These are phyloP conservation scores for Porites lobata DNA, from an alignment of 92 coral and sea anemone species.

Conservation along the genomic window DNA sequence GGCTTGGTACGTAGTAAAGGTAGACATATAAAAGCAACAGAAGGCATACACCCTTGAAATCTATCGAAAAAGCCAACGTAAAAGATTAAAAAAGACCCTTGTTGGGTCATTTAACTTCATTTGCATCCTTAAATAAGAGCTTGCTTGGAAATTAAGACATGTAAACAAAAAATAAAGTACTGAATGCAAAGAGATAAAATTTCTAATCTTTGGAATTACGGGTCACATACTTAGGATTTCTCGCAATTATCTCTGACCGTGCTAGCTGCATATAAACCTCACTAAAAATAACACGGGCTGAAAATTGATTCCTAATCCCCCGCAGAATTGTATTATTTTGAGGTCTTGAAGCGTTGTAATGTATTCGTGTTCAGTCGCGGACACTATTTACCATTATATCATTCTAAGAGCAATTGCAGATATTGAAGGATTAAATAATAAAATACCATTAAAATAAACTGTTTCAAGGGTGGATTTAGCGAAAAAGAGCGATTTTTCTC, in stretches of 20 bases:
- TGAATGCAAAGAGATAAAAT: neutral
- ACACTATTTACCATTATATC: neutral
- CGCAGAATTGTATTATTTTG: slow-evolving; percentile 1
- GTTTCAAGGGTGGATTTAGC: no score
- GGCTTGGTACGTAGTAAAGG: no score
- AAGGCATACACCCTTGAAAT: neutral
- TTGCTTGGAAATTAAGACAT: slow-evolving; percentile 30
- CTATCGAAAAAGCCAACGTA: neutral
- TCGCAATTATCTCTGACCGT: neutral
- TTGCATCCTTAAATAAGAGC: neutral
- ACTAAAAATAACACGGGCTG: neutral
- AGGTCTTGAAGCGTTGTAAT: no score
- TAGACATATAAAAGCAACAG: no score
- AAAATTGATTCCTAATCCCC: slow-evolving; percentile 20
- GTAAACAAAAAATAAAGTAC: slow-evolving; percentile 16
- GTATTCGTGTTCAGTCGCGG: neutral
- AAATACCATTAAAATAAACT: neutral
- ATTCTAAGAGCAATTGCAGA: neutral
- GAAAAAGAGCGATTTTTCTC: neutral
- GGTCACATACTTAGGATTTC: neutral
- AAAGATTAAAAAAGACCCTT: neutral
- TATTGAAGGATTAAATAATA: neutral
- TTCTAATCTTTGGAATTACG: neutral
- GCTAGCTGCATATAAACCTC: neutral
- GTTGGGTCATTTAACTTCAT: neutral